Percentiles rank a stretch among this genome's conserved stretches.
These are phyloP conservation scores for Cheilosia soror DNA, from an alignment of 2,888 invertebrate genomes.

Conservation along the genomic window DNA sequence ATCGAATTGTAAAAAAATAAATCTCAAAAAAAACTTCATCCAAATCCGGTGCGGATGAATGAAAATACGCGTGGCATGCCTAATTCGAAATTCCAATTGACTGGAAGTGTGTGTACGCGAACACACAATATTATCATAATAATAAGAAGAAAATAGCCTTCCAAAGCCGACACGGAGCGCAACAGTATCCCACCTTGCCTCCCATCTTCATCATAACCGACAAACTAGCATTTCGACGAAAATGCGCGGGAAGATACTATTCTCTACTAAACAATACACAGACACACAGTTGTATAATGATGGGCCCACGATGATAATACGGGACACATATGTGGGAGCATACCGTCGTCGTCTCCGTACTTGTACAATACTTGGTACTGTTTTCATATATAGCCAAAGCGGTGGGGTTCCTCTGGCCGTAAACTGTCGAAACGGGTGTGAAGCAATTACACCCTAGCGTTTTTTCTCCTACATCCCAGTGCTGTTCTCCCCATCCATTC, in stretches of 20 bases:
- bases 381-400: not conserved
- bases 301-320: constrained; percentile 72
- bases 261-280: constrained; percentile 51
- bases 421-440: constrained; percentile 59
- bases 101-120: constrained; percentile 76
- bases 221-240: constrained; percentile 42
- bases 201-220: constrained; percentile 2
- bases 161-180: constrained; percentile 63
- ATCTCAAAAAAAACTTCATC: constrained; percentile 56
- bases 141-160: constrained; percentile 70
- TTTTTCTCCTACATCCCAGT: constrained; percentile 2
- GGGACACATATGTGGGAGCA: constrained; percentile 71
- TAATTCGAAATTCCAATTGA: constrained; percentile 80
- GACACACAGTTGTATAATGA: constrained; percentile 8
- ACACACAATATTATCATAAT: constrained; percentile 71
- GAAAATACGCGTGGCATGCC: constrained; percentile 80
- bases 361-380: constrained; percentile 67
- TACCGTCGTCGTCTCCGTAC: constrained; percentile 32
- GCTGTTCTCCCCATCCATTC: not conserved
- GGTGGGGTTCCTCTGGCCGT: not conserved
- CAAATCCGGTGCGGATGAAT: constrained; percentile 74
- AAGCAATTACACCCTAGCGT: constrained; percentile 64
- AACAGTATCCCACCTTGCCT: constrained; percentile 55
- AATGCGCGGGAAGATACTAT: constrained; percentile 74
- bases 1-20: constrained; percentile 45